phyloP scores from a whole-genome alignment of 2,797 vertebrate species.

The Octomys mimax region DNA sequence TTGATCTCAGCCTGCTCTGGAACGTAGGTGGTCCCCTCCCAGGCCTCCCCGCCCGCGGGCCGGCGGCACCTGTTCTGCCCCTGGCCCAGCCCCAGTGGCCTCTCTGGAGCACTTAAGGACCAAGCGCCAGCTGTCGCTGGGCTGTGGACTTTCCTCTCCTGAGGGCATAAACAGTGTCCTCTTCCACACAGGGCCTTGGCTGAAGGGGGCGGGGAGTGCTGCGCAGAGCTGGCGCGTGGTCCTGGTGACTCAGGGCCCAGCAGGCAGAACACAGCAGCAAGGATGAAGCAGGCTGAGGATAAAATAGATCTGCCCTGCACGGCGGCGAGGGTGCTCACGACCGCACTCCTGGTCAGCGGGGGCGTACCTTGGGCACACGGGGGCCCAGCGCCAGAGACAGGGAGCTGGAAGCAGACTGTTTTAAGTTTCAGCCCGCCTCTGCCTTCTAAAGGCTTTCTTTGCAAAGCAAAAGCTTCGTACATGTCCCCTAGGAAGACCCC shows the following conservation, averaged over 20 bases:
- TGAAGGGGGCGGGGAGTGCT: fast-evolving
- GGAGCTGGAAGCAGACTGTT: background rate
- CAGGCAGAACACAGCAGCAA: background rate
- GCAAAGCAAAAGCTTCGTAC: background rate
- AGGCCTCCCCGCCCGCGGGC: conserved; percentile 58
- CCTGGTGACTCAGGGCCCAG: background rate
- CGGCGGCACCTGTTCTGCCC: conserved; percentile 89
- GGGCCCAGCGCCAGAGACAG: background rate
- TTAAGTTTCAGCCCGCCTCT: background rate
- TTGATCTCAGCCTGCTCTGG: conserved; percentile 62
- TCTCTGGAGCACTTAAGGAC: conserved; percentile 69
- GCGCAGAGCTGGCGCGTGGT: too few relatives aligned
- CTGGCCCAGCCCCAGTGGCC: conserved; percentile 27
- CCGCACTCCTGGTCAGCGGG: fast-evolving
- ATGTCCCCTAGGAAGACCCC: background rate
- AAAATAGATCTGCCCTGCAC: background rate
- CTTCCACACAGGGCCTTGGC: background rate
- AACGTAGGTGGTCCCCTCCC: background rate
- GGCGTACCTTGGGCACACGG: background rate
- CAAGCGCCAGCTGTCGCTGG: background rate
- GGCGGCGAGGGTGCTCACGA: fast-evolving
- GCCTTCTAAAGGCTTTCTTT: background rate
- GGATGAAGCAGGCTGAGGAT: fast-evolving
- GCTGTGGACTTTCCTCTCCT: background rate
- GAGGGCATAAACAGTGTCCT: background rate